These are phyloP conservation scores for Rhinella marina DNA, from an alignment of 2,797 vertebrate species.

Conservation along the genomic window DNA sequence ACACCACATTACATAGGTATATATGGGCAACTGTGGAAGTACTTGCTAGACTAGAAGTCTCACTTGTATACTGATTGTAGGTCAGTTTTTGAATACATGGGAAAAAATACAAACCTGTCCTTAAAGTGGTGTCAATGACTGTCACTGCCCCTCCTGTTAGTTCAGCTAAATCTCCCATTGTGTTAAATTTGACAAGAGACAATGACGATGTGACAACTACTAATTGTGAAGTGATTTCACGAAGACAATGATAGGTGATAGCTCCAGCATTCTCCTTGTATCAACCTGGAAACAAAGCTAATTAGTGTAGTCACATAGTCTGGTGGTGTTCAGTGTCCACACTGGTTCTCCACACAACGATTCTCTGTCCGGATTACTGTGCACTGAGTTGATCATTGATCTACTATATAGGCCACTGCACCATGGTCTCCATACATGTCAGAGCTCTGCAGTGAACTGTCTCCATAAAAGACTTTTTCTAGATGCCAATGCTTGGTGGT, in stretches of 20 bases:
- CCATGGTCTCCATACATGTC: too few relatives aligned
- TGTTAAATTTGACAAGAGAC: conserved; percentile 4
- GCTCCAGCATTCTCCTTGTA: not conserved
- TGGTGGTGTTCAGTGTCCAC: not conserved
- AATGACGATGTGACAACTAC: conserved; percentile 24
- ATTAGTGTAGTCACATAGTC: not conserved
- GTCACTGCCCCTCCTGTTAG: not conserved
- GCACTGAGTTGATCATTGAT: too few relatives aligned
- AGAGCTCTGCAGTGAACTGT: too few relatives aligned
- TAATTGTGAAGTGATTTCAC: conserved; percentile 27
- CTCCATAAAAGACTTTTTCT: too few relatives aligned
- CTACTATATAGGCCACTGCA: too few relatives aligned
- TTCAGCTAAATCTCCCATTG: conserved; percentile 10
- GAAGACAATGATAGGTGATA: conserved; percentile 26
- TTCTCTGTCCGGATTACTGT: too few relatives aligned
- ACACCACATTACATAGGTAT: too few relatives aligned
- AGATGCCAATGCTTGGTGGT: too few relatives aligned
- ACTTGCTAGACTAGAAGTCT: too few relatives aligned
- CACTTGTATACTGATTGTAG: too few relatives aligned
- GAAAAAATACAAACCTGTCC: not conserved
- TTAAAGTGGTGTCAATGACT: not conserved
- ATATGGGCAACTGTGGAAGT: too few relatives aligned
- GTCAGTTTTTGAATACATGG: not conserved
- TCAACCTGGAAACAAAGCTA: conserved; percentile 20
- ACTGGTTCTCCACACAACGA: too few relatives aligned